These are phyloP conservation scores for Ophion costatus DNA, from an alignment of 2,888 invertebrate genomes.

Conservation along the genomic window DNA sequence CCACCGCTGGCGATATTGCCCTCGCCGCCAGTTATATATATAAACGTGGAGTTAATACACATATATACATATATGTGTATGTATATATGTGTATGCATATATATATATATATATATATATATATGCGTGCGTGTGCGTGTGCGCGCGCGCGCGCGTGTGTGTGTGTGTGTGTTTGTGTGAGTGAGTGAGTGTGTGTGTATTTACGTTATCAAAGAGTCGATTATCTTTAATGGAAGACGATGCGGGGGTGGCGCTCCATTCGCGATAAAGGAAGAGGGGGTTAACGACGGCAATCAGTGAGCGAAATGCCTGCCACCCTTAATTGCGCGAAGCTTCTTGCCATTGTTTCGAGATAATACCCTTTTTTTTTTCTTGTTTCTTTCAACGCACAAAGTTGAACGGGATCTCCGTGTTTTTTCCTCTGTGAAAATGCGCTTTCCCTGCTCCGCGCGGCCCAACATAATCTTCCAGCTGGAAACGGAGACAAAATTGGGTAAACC, in stretches of 20 bases:
- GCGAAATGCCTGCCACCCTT: conserved; percentile 32
- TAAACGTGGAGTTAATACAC: background rate
- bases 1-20: conserved; percentile 43
- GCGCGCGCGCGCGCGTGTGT: too few species aligned
- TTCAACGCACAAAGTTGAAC: background rate
- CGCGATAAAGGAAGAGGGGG: conserved; percentile 23
- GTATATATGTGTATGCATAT: background rate
- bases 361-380: background rate
- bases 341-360: conserved; percentile 3
- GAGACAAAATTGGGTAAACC: too few species aligned
- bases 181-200: too few species aligned
- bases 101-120: background rate
- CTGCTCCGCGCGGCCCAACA: too few species aligned
- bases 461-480: too few species aligned
- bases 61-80: background rate
- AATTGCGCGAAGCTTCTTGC: conserved; percentile 20
- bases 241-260: conserved; percentile 15
- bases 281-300: conserved; percentile 51
- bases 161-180: too few species aligned
- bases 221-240: conserved; percentile 60
- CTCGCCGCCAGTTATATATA: conserved; percentile 25
- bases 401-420: too few species aligned
- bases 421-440: too few species aligned
- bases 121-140: too few species aligned
- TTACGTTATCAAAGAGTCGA: conserved; percentile 3